Conservation (phyloP, 1,140 invertebrate genomes). For the Cheumatopsyche charites region DNA sequence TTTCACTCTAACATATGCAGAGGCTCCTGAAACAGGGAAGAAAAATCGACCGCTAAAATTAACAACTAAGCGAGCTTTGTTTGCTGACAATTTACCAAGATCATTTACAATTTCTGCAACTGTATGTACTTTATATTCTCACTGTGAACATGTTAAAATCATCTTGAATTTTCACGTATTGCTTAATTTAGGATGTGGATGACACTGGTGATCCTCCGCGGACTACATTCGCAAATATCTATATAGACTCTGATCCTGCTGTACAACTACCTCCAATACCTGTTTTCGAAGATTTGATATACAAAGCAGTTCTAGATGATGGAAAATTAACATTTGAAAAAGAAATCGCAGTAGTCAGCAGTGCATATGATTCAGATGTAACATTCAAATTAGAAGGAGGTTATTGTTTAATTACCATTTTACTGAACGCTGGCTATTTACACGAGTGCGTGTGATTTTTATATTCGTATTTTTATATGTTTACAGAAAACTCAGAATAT, state of each 20-base stretch:
- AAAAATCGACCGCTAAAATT: not conserved
- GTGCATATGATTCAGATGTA: conserved; percentile 6
- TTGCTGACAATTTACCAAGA: not conserved
- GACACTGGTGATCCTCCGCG: conserved; percentile 19
- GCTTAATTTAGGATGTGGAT: conserved; percentile 45
- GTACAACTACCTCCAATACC: conserved; percentile 29
- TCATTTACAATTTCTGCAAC: not conserved
- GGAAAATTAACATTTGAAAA: not conserved
- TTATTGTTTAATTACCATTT: conserved; percentile 16
- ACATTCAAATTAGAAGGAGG: conserved; percentile 22
- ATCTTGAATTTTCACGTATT: too few species aligned
- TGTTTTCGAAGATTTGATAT: conserved; percentile 33
- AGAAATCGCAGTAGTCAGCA: not conserved
- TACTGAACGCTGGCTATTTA: not conserved
- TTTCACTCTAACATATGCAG: conserved; percentile 30
- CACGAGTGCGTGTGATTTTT: not conserved
- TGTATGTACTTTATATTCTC: not conserved
- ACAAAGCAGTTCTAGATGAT: not conserved
- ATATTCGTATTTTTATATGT: conserved; percentile 2
- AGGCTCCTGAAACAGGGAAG: not conserved
- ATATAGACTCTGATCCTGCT: conserved; percentile 34
- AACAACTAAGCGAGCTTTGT: not conserved
- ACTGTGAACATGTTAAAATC: too few species aligned
- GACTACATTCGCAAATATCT: conserved; percentile 12
- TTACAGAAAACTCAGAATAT: conserved; percentile 25